Evolutionary conservation across 64 coral and sea anemone species (phyloP).

Genomic region (Porites lutea): DNA sequence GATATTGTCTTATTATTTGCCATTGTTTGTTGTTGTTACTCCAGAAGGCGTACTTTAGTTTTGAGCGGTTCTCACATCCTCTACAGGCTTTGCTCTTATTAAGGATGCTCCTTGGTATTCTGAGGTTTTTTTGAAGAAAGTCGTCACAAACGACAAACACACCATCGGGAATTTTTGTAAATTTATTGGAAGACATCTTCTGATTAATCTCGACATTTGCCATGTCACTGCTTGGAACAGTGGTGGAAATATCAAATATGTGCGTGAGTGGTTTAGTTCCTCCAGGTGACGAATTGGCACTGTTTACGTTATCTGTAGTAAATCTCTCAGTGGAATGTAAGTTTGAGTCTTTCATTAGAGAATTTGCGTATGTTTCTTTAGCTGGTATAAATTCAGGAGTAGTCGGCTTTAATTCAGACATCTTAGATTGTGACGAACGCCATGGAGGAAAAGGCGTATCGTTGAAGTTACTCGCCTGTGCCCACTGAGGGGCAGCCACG

Average conservation of each 20-base stretch:
- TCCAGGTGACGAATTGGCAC: no score
- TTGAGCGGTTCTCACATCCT: constrained; percentile 40
- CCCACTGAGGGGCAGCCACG: no score
- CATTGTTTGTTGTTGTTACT: not conserved
- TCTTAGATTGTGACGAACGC: no score
- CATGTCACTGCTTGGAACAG: not conserved
- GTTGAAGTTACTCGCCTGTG: no score
- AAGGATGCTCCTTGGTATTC: not conserved
- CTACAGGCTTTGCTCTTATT: constrained; percentile 7
- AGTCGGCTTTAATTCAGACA: no score
- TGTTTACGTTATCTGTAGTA: no score
- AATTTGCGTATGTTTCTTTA: no score
- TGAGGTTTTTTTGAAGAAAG: constrained; percentile 18
- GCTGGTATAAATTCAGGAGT: no score
- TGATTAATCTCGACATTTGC: not conserved
- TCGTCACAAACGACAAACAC: constrained; percentile 23
- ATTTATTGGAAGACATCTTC: not conserved
- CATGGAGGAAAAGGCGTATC: no score
- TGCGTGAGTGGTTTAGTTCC: no score
- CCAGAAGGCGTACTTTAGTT: constrained; percentile 15
- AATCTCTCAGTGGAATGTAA: no score
- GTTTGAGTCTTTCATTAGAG: no score
- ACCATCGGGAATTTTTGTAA: not conserved
- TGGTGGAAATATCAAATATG: not conserved
- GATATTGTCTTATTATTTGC: constrained; percentile 17